Base-by-base conservation (phyloP, 2,888 invertebrate genomes). In the Cryptocephalus moraei region DNA sequence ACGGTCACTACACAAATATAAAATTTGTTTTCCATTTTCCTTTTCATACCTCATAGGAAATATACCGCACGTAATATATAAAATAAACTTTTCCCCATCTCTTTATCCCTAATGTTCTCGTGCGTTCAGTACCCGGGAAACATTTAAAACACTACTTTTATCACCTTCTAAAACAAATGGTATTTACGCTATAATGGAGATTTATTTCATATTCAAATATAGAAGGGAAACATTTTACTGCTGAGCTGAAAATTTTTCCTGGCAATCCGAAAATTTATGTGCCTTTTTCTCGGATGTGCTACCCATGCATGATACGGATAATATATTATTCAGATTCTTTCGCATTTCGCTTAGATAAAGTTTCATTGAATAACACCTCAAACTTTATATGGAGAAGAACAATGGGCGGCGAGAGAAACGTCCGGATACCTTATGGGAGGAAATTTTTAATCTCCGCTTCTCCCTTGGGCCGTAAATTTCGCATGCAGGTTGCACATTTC, bases 221-320 rank as follows among this genome's bases (percentile, higher is more conserved):
- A 36, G 58, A 57, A 58, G 55, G 60, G 59, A 59, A 60, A 58
- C 60, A 58, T 59, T 62, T 63, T 60, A 58, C 56, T 55, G 61
- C 58, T 54, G 57, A 62, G 60, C 60, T 60, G 57, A 62, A 62
- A 65, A 65, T 63, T 62, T 63, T 60, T 60, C 63, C 59, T 61
- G 63, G 63, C 66, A 66, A 66, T 65, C 62, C 56, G 61, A 58
- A 57, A 65, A 65, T 65, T 63, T 65, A 66, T 64, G 59, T 57
- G 57, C 57, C 56, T 61, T 62, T 61, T 60, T 57, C 55, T 52
- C 56, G 57, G 54, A 57, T 59, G 59, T 59, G 61, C 59, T 56
- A 58, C 53, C 58, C 60, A 59, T 63, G 59, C 60, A 63, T 62
- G 60, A 65, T 62, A 58, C 49, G 51, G 55, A 52, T 56, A 57